Evolutionary conservation across 2,888 invertebrate genomes (phyloP), one percentile per base, ranked within the genome.

Genomic region (Podabrus alpinus): DNA sequence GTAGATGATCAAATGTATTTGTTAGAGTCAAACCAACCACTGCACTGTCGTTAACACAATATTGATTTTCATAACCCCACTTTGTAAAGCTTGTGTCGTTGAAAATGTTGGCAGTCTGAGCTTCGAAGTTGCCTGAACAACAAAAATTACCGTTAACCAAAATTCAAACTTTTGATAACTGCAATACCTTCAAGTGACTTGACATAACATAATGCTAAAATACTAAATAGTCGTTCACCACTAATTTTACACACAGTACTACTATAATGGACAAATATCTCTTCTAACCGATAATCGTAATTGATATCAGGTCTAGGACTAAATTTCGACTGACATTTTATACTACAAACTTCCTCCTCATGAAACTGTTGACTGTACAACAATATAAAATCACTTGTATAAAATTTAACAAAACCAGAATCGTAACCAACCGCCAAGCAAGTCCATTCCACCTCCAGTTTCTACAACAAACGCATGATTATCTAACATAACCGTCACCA

Each of bases 341-440:
- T 90, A 80, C 90, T 92, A 71, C 92, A 87, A 13, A 97, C 94
- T 9, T 93, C 91, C 83, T 94, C 95, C 82, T 94, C 93, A 84
- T 97, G 96, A 76, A 97, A 90, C 84, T 94, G 92, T 85, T 98
- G 97, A 66, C 93, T 92, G 61, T 96, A 88, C 66, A 98, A 88
- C 77, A 95, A 88, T 73, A 93, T 92, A 15, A 97, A 97, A 78
- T 92, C 93, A 86, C 98, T 97, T 1, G 96, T 96, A 85, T 96
- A 97, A 88, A 97, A 96, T 77, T 94, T 90, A 11, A 98, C 90
- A 88, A 90, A 91, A 15, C 98, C 98, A 80, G 95, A 94, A 81
- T 92, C 92, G 83, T 95, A 94, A 13, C 98, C 98, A 73, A 97
- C 91, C 76, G 94, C 92, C 76, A 98, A 91, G 85, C 97, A 97